These are phyloP conservation scores for Cryptus viduatorius DNA, from an alignment of 2,888 invertebrate genomes.

Conservation along the genomic window DNA sequence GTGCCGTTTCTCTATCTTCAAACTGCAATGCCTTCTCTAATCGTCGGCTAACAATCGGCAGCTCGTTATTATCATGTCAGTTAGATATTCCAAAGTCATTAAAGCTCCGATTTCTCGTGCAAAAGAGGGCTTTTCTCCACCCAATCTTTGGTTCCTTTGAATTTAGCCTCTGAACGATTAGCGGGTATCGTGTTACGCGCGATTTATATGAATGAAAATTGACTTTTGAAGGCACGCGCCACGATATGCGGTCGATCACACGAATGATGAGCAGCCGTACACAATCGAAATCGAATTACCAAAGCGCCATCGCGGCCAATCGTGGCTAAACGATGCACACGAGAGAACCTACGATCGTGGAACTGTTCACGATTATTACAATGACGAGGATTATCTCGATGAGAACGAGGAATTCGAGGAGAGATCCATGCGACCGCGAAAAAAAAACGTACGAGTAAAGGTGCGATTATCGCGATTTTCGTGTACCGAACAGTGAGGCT, in stretches of 20 bases:
- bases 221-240: slow-evolving; percentile 65
- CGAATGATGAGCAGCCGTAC: slow-evolving; percentile 72
- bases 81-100: slow-evolving; percentile 24
- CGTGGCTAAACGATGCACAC: slow-evolving; percentile 33
- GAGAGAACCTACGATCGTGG: slow-evolving; percentile 68
- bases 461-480: slow-evolving; percentile 59
- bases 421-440: slow-evolving; percentile 66
- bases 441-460: slow-evolving; percentile 73
- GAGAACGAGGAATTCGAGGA: slow-evolving; percentile 65
- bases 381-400: slow-evolving; percentile 69
- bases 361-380: slow-evolving; percentile 49
- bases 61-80: slow-evolving; percentile 36
- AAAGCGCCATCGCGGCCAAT: slow-evolving; percentile 64
- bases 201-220: neutral
- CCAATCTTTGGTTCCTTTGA: slow-evolving; percentile 1
- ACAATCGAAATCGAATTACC: slow-evolving; percentile 79
- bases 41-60: slow-evolving; percentile 49
- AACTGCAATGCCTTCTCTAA: slow-evolving; percentile 45
- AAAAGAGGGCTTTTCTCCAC: neutral
- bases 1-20: slow-evolving; percentile 36
- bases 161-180: neutral
- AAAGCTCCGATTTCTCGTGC: slow-evolving; percentile 10
- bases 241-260: slow-evolving; percentile 44
- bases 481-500: neutral
- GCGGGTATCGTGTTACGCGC: too few relatives aligned